These are phyloP conservation scores for Dendropsophus ebraccatus DNA, from an alignment of 2,113 vertebrate genomes.

Conservation along the genomic window DNA sequence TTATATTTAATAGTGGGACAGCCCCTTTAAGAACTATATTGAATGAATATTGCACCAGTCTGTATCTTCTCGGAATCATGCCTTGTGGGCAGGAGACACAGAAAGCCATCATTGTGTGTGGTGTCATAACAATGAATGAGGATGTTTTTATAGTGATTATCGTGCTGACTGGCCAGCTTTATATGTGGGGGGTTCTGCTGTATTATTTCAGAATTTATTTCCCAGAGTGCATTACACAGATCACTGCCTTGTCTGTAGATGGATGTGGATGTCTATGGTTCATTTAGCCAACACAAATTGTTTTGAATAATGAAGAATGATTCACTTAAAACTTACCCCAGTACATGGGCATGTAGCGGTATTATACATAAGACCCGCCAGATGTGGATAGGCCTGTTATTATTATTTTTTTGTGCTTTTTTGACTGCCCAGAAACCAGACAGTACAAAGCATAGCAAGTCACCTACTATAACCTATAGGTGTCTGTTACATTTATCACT, in stretches of 20 bases:
- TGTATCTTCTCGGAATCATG: neutral
- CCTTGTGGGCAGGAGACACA: neutral
- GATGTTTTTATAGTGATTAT: slow-evolving; percentile 15
- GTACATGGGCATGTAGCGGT: neutral
- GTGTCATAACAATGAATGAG: neutral
- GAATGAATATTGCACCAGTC: neutral
- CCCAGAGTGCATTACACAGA: neutral
- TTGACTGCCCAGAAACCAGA: too few species aligned
- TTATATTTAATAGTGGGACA: too few species aligned
- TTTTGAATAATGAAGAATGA: neutral
- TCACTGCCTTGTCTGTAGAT: neutral
- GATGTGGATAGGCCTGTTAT: too few species aligned
- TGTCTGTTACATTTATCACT: too few species aligned
- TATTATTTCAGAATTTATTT: neutral
- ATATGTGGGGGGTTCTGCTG: neutral
- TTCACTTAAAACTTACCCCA: neutral
- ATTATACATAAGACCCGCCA: neutral
- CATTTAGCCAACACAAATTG: neutral
- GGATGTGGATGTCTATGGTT: neutral
- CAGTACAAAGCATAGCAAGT: neutral
- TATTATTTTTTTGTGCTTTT: too few species aligned
- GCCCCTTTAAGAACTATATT: neutral
- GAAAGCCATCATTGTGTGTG: neutral
- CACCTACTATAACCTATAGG: too few species aligned
- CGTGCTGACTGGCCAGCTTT: neutral